These are phyloP conservation scores for Apus apus DNA, from an alignment of 2,113 vertebrate species.

Conservation along the genomic window DNA sequence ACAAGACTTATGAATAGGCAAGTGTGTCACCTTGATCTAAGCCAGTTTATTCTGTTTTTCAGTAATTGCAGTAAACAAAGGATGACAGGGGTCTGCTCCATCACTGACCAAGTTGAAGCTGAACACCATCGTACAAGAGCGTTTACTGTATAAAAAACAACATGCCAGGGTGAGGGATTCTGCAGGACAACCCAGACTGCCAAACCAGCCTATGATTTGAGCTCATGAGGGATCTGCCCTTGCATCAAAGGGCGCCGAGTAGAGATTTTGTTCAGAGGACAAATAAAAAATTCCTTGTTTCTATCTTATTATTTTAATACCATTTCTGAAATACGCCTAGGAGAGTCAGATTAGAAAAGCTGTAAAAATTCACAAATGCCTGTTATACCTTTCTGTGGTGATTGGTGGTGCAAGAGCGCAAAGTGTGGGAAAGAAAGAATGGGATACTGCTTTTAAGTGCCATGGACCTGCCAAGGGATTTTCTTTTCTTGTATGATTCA, in stretches of 20 bases:
- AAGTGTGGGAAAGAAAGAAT: not conserved
- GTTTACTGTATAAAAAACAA: not conserved
- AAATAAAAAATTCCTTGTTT: not conserved
- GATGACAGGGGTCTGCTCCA: not conserved
- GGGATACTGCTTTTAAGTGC: not conserved
- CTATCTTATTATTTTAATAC: not conserved
- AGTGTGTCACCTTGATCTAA: not conserved
- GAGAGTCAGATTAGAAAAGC: not conserved
- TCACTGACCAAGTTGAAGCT: not conserved
- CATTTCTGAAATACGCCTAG: not conserved
- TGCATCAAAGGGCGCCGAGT: not conserved
- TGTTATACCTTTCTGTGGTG: not conserved
- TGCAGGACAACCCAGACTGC: not conserved
- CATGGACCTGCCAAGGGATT: not conserved
- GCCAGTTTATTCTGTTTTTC: not conserved
- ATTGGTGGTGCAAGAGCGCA: not conserved
- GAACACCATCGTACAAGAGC: not conserved
- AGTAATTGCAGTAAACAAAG: not conserved
- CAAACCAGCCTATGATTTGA: not conserved
- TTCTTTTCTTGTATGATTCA: not conserved
- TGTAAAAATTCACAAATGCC: not conserved
- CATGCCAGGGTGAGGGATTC: not conserved
- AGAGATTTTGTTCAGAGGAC: not conserved
- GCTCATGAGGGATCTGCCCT: not conserved
- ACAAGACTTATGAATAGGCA: not conserved